Evolutionary conservation across 2,888 invertebrate species (phyloP).

Genomic region (Endomychus coccineus): DNA sequence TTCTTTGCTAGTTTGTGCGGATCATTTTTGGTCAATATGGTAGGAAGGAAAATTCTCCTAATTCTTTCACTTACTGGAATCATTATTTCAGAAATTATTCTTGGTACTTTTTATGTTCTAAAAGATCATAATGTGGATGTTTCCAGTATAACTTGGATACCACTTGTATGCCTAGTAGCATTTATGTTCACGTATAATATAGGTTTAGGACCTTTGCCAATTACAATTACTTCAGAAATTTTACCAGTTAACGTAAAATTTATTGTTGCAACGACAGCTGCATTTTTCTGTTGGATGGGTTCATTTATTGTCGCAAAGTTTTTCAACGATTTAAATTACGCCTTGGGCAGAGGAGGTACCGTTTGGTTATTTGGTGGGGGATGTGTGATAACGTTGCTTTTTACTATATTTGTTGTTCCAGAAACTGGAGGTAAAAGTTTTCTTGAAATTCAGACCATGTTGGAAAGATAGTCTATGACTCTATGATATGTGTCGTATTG

Average conservation of each 20-base stretch:
- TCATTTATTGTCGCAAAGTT: slow-evolving; percentile 67
- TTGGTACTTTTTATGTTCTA: slow-evolving; percentile 46
- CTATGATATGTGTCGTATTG: too few species aligned
- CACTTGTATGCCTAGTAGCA: slow-evolving; percentile 60
- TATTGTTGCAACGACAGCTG: slow-evolving; percentile 63
- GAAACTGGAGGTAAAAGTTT: slow-evolving; percentile 86
- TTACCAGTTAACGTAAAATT: slow-evolving; percentile 71
- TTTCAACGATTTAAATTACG: slow-evolving; percentile 51
- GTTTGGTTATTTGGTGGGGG: slow-evolving; percentile 64
- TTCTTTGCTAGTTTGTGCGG: slow-evolving; percentile 63
- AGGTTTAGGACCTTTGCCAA: slow-evolving; percentile 65
- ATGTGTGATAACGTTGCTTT: slow-evolving; percentile 57
- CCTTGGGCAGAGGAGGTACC: slow-evolving; percentile 54
- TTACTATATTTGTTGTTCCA: slow-evolving; percentile 70
- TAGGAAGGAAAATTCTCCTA: slow-evolving; percentile 65
- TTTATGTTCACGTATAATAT: slow-evolving; percentile 56
- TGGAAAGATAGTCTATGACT: slow-evolving; percentile 3
- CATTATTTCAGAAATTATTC: slow-evolving; percentile 50
- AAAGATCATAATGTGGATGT: slow-evolving; percentile 48
- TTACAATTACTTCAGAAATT: slow-evolving; percentile 73
- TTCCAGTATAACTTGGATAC: slow-evolving; percentile 56
- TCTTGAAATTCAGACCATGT: slow-evolving; percentile 61
- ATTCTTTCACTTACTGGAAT: slow-evolving; percentile 61
- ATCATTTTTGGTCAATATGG: slow-evolving; percentile 67
- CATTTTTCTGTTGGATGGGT: slow-evolving; percentile 65